These are phyloP conservation scores for Heliconius ismenius DNA, from an alignment of 2,888 invertebrate genomes.

Conservation along the genomic window DNA sequence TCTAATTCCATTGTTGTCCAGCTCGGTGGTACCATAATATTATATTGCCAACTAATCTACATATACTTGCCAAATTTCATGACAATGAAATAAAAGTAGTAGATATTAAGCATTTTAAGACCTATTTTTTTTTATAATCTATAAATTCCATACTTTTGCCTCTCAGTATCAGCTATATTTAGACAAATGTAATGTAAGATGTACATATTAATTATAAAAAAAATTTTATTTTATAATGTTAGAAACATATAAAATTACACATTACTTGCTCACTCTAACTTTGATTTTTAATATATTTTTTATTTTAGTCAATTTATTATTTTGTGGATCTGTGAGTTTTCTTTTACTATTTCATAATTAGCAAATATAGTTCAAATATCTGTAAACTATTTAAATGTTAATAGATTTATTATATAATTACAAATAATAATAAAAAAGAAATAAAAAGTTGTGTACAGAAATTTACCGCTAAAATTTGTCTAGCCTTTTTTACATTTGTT, in stretches of 20 bases:
- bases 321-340: not conserved
- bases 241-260: not conserved
- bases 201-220: not conserved
- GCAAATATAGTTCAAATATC: not conserved
- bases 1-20: no score
- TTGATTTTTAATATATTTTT: not conserved
- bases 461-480: not conserved
- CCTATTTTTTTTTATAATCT: no score
- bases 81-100: no score
- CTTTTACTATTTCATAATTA: not conserved
- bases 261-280: constrained; percentile 6
- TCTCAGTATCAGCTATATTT: no score
- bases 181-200: no score
- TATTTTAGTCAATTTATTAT: not conserved
- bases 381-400: not conserved
- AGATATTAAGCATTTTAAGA: no score
- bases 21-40: no score
- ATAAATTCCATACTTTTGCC: no score
- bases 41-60: no score
- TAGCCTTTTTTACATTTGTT: not conserved
- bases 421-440: constrained; percentile 1
- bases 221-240: not conserved
- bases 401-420: not conserved
- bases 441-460: not conserved
- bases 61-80: no score